Base-by-base conservation (phyloP, 2,113 vertebrate species). In the Coracopsis vasa region DNA sequence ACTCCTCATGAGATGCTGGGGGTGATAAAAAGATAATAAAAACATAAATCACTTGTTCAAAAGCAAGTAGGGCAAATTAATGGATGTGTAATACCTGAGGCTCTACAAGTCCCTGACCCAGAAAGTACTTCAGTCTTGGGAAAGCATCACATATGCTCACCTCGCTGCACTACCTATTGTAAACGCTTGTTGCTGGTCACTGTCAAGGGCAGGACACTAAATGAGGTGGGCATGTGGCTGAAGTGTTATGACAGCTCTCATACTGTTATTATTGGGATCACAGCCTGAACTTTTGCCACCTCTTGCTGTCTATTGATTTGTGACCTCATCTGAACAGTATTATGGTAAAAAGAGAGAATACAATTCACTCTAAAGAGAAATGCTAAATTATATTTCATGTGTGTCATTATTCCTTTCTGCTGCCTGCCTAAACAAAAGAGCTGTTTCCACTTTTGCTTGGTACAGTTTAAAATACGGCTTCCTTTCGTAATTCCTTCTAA, bases 261-360 rank as follows among this genome's bases (percentile, higher is more conserved):
- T n/a, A 14, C 9, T 1, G 16, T 4, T 2, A 8, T 2, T 16
- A 9, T 0, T 0, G 13, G 56, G 60, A 47, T 5, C 72, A 25
- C 35, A 17, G 9, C 41, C 60, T 1, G 9, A 78, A 72, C 51
- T 51, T 3, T 79, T 28, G 21, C 11, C 28, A 11, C 7, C 29
- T 60, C 7, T 29, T 9, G 44, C 50, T 5, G 11, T 3, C 5
- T 6, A 12, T 20, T 2, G 6, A 8, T 25, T 11, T 6, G 64
- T 50, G 77, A 78, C 45, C 83, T 35, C 67, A 8, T 7, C 28
- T 15, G 14, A 77, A 53, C 58, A 37, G 31, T 16, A 5, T 13
- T 3, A 29, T 0, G 27, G 42, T 66, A 64, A 45, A 61, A 29
- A 80, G 27, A 51, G 10, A 79, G 21, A 33, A 27, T 6, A 47